phyloP scores from a whole-genome alignment of 1,140 invertebrate genomes.

The Helicoverpa armigera region DNA sequence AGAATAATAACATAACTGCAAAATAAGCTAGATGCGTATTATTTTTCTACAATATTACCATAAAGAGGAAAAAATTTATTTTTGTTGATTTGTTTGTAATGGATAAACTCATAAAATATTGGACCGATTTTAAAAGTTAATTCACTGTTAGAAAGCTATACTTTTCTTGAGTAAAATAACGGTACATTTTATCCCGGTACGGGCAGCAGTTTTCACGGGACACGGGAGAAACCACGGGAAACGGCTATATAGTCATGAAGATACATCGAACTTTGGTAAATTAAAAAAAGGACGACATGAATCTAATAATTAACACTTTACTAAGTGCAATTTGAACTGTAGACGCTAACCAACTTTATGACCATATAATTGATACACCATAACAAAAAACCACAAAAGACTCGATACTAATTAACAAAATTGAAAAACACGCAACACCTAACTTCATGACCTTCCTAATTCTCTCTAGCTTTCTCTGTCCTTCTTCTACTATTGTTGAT shows the following conservation, averaged over 20 bases:
- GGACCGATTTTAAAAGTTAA: too few relatives aligned
- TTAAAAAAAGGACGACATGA: neutral
- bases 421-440: slow-evolving; percentile 18
- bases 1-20: neutral
- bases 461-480: slow-evolving; percentile 30
- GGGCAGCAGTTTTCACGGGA: too few relatives aligned
- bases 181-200: too few relatives aligned
- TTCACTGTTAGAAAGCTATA: too few relatives aligned
- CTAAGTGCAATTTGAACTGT: neutral
- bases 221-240: too few relatives aligned
- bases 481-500: slow-evolving; percentile 5
- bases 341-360: slow-evolving; percentile 24
- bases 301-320: neutral
- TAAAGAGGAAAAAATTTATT: too few relatives aligned
- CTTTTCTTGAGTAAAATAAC: too few relatives aligned
- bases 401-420: slow-evolving; percentile 7
- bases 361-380: neutral
- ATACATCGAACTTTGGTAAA: neutral
- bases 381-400: neutral
- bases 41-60: too few relatives aligned
- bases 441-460: neutral
- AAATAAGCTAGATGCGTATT: neutral
- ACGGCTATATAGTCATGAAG: too few relatives aligned
- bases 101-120: too few relatives aligned
- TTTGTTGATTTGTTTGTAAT: too few relatives aligned